These are phyloP conservation scores for Drosophila tristis DNA, from an alignment of 1,140 invertebrate species.

Conservation along the genomic window DNA sequence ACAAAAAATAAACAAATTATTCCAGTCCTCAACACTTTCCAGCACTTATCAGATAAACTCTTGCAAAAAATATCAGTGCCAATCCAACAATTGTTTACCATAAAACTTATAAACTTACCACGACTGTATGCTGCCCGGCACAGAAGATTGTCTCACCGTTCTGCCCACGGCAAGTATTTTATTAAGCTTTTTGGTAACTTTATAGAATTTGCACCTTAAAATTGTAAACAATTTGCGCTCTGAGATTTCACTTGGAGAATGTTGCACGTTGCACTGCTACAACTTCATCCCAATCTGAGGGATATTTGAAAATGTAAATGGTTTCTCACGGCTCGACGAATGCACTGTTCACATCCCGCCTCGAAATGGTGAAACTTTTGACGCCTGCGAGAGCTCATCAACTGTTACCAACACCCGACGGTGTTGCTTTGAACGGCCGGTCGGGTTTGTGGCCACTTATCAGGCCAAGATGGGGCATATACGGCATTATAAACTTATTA, in stretches of 20 bases:
- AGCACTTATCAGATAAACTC: no score
- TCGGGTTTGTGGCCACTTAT: conserved; percentile 51
- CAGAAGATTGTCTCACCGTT: no score
- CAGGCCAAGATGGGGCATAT: conserved; percentile 52
- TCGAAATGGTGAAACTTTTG: conserved; percentile 29
- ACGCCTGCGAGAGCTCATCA: conserved; percentile 48
- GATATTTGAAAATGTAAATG: conserved; percentile 41
- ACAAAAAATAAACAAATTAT: no score
- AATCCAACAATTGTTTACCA: no score
- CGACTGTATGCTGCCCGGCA: no score
- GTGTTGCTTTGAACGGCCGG: conserved; percentile 43
- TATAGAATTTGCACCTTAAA: no score
- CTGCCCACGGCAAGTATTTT: no score
- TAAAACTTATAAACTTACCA: no score
- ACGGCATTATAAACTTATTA: conserved; percentile 53
- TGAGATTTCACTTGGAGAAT: background rate
- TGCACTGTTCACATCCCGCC: conserved; percentile 56
- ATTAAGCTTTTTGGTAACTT: no score
- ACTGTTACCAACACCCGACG: conserved; percentile 58
- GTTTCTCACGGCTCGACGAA: background rate
- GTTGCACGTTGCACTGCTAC: background rate
- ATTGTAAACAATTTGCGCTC: background rate
- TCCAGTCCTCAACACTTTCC: no score
- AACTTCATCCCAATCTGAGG: conserved; percentile 35
- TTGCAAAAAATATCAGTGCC: no score